phyloP scores from a whole-genome alignment of 2,888 invertebrate species.

The Pterostichus madidus region DNA sequence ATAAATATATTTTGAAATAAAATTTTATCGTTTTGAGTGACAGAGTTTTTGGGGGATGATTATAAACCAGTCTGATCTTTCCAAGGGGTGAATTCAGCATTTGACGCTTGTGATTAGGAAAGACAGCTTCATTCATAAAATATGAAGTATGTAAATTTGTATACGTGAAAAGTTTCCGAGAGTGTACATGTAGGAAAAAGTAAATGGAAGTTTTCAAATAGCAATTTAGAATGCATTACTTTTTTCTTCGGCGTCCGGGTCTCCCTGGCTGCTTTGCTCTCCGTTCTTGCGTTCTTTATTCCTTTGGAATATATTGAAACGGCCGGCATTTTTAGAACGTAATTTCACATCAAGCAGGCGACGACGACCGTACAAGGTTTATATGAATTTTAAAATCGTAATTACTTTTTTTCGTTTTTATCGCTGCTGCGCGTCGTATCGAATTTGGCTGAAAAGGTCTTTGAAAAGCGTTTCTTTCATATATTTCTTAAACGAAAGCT shows the following conservation, averaged over 20 bases:
- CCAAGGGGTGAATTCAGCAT: constrained; percentile 10
- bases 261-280: constrained; percentile 14
- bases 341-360: constrained; percentile 58
- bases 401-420: constrained; percentile 58
- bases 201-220: constrained; percentile 57
- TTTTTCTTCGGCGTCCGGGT: constrained; percentile 35
- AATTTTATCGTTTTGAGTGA: no score
- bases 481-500: constrained; percentile 28
- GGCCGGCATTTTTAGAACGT: constrained; percentile 40
- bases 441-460: constrained; percentile 16
- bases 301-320: constrained; percentile 55
- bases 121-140: constrained; percentile 44
- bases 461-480: constrained; percentile 33
- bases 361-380: constrained; percentile 40
- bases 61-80: constrained; percentile 11
- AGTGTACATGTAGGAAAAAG: constrained; percentile 38
- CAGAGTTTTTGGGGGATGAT: neutral
- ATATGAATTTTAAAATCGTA: constrained; percentile 62
- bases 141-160: constrained; percentile 51
- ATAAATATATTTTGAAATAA: no score
- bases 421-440: constrained; percentile 22
- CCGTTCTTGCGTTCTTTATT: constrained; percentile 1
- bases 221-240: constrained; percentile 63
- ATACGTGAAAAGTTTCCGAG: constrained; percentile 43
- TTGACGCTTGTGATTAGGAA: constrained; percentile 24